Percentiles rank a stretch among this genome's conserved stretches.
phyloP scores from a whole-genome alignment of 1,140 invertebrate genomes.

The Theocolax elegans region DNA sequence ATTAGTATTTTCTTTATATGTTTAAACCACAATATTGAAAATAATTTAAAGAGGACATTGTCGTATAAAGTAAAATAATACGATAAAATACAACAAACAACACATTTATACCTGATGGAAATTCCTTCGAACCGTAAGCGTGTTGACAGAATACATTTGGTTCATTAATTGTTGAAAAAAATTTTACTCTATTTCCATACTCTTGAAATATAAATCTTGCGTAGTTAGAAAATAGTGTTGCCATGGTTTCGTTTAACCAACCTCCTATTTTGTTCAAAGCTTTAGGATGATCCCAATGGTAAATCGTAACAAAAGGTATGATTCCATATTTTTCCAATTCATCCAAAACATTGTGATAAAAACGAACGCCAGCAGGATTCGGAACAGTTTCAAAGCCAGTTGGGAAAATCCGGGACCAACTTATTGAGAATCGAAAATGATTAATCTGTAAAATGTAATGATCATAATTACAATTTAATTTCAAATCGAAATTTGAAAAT shows the following conservation, averaged over 20 bases:
- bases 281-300: conserved; percentile 78
- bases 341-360: conserved; percentile 71
- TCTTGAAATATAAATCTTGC: conserved; percentile 70
- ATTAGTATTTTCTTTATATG: no score
- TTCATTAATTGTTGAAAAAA: conserved; percentile 81
- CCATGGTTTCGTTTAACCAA: conserved; percentile 72
- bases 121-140: conserved; percentile 72
- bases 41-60: neutral
- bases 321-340: conserved; percentile 69
- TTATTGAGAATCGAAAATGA: conserved; percentile 72
- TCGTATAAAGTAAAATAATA: no score
- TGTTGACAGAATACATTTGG: no score
- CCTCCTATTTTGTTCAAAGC: conserved; percentile 74
- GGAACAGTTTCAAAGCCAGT: conserved; percentile 65
- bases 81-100: no score
- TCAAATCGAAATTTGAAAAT: no score
- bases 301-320: conserved; percentile 76
- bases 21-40: no score
- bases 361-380: conserved; percentile 67
- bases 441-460: conserved; percentile 37
- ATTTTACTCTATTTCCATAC: conserved; percentile 72
- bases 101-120: no score
- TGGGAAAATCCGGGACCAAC: conserved; percentile 72
- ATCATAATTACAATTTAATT: neutral
- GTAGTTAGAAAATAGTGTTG: conserved; percentile 72